Evolutionary conservation across 2,113 vertebrate species (phyloP), one percentile per base, ranked within the genome.

Genomic region (Lophotis ruficrista): DNA sequence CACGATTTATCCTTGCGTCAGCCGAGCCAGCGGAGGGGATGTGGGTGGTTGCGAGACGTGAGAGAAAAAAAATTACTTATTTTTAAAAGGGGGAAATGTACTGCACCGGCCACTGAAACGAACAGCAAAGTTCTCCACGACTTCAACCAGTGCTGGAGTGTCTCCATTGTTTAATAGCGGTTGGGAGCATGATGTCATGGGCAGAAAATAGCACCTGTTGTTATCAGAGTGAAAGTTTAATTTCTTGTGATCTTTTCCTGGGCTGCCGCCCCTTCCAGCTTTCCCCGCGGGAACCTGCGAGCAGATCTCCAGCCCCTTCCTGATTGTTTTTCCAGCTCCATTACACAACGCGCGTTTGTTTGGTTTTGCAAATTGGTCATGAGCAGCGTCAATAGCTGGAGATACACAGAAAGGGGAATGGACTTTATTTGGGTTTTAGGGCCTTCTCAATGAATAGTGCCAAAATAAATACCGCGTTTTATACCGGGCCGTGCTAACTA

Each of bases 401-500:
- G 92, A 86, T 69, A 11, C 71, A 43, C 80, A 30, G 89, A 53
- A 41, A 85, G 66, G 82, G 85, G 66, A 80, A 66, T 1, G 75
- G 92, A 47, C 84, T 94, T 89, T 91, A 89, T 88, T 90, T 90
- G 95, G 95, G 94, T 87, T 96, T 96, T 95, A 93, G 81, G 90
- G 81, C 95, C 77, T 82, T 66, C 7, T 2, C 2, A 30, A 35
- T 6, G 71, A 66, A 24, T 1, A 4, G 68, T 70, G 94, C 94
- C 95, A 93, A 90, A 69, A 33, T 27, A 89, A 96, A 95, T 48
- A 96, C 2, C 7, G 91, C 41, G 92, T 80, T 91, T 88, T 90
- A 82, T 93, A 45, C 84, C 7, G 75, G 78, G 87, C 30, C 4
- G 0, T 16, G 57, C 70, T 90, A 95, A 87, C 28, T 45, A 87